A percentile compares a stretch with the other conserved stretches of the same genome.
These are phyloP conservation scores for Macrosiphum euphorbiae DNA, from an alignment of 2,888 invertebrate species.

Conservation along the genomic window DNA sequence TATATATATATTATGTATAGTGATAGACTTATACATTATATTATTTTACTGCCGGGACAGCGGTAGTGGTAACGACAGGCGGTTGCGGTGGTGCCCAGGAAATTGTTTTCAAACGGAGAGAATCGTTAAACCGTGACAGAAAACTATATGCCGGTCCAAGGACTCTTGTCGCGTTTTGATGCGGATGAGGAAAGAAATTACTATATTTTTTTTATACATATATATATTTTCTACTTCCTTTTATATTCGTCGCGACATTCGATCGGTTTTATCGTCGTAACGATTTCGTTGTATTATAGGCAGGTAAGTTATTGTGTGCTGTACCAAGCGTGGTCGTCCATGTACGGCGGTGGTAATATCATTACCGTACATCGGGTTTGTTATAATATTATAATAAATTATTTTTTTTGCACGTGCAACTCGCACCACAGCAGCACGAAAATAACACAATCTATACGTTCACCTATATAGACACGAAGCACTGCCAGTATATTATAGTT, in stretches of 20 bases:
- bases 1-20: not conserved
- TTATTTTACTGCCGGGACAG: not conserved
- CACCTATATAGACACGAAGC: not conserved
- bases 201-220: not conserved
- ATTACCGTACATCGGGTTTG: not conserved
- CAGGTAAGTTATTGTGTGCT: not conserved
- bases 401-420: not conserved
- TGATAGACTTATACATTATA: not conserved
- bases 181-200: conserved; percentile 63
- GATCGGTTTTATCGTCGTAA: conserved; percentile 19
- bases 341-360: not conserved
- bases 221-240: conserved; percentile 42
- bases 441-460: not conserved
- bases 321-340: not conserved
- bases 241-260: conserved; percentile 22
- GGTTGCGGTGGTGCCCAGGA: conserved; percentile 41
- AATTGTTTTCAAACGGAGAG: conserved; percentile 61
- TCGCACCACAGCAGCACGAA: not conserved
- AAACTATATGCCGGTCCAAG: conserved; percentile 61
- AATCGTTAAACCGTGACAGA: conserved; percentile 64
- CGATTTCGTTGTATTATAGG: not conserved
- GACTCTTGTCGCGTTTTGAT: conserved; percentile 60
- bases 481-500: not conserved
- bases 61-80: conserved; percentile 43
- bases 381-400: not conserved